Base-by-base conservation (phyloP, 2,888 invertebrate genomes). In the Pristionchus mayeri region DNA sequence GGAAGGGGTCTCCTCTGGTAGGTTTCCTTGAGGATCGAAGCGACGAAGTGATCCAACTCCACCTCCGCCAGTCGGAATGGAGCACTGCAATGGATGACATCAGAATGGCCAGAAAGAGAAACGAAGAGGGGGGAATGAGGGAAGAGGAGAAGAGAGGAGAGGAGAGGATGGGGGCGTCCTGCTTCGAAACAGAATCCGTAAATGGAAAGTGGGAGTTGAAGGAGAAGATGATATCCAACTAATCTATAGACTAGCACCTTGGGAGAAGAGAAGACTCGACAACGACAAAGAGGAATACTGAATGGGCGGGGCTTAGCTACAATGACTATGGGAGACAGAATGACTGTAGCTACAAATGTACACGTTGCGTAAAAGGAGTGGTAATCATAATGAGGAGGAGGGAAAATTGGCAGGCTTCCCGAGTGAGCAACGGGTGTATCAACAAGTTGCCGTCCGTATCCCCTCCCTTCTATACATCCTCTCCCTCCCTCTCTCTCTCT, bases 401-500 rank as follows among this genome's bases (percentile, higher is more conserved):
- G 16, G 60, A 30, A 27, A n/a, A 30, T 16, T 16, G 60, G 60
- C 9, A 63, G 21, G 34, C 30, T 63, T 30, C n/a, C 60, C 27
- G 60, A 30, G 48, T 48, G 48, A 48, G 30, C 27, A 34, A 34
- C 27, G 60, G 60, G 60, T 30, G 30, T 63, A 63, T 63, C 60
- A 63, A 63, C 60, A 63, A 63, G 18, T 63, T 63, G 60, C 18
- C 60, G 60, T 63, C 60, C 30, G 30, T 63, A 27, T 63, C n/a
- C 34, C 60, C 34, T 30, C 34, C 18, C n/a, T 34, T 63, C 34
- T 34, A 3, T n/a, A n/a, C n/a, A n/a, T n/a, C 30, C 54, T 54
- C 24, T 24, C 16, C 30, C 60, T 63, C 60, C 60, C 18, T 63
- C 54, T 54, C 54, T 54, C 24, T 24, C n/a, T 54, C 24, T 54